Percentiles rank a stretch among this genome's conserved stretches.
phyloP scores from a whole-genome alignment of 1,140 invertebrate species.

The Wasmannia auropunctata region DNA sequence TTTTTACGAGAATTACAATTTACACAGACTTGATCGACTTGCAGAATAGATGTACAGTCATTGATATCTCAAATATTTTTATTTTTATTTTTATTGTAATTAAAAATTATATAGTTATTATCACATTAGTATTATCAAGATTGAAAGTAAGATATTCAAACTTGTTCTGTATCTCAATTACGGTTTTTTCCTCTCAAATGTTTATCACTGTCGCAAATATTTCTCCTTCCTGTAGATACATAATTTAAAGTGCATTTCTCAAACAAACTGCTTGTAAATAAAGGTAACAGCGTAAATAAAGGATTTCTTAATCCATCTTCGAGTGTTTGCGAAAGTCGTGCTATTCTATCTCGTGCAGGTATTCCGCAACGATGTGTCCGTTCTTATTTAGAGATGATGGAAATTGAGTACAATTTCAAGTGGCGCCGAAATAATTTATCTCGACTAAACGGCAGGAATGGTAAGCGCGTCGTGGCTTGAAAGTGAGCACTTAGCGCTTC shows the following conservation, averaged over 20 bases:
- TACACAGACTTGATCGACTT: no score
- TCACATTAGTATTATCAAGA: not conserved
- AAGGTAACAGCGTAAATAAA: not conserved
- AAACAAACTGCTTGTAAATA: not conserved
- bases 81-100: not conserved
- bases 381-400: slow-evolving; percentile 16
- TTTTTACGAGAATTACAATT: no score
- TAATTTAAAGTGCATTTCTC: slow-evolving; percentile 22
- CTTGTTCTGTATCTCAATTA: not conserved
- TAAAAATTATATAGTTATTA: slow-evolving; percentile 3
- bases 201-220: not conserved
- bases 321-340: slow-evolving; percentile 3
- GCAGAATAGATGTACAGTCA: not conserved
- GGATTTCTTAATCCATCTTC: not conserved
- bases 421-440: slow-evolving; percentile 21
- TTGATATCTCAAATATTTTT: not conserved
- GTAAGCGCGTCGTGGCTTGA: not conserved
- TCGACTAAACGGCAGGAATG: not conserved
- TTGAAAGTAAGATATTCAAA: not conserved
- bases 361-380: not conserved
- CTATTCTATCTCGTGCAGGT: not conserved
- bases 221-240: not conserved
- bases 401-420: not conserved
- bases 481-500: not conserved
- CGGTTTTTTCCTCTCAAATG: not conserved